Base-by-base conservation (phyloP, 37 sponge, comb jelly and placozoan species). In the Agelas oroides region DNA sequence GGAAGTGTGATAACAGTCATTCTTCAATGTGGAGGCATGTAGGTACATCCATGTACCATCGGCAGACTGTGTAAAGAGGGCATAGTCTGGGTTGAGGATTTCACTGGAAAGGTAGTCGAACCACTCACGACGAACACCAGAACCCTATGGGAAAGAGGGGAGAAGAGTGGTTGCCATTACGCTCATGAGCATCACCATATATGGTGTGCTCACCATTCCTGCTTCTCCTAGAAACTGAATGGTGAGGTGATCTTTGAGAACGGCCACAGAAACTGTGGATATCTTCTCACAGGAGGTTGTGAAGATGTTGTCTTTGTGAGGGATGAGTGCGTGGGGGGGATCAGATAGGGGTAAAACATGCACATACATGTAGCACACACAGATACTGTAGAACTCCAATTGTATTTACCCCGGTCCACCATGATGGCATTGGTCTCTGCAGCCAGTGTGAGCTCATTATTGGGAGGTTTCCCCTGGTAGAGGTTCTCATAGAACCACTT, bases 401-500 rank as follows among this genome's bases (percentile, higher is more conserved):
- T 58, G 55, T 8, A 73, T 71, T 30, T 60, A 94, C 95, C 88
- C 80, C 96, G 90, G 33, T 93, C 93, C 69, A 96, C 94, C 5
- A 69, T 64, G 36, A 96, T 84, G 19, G 75, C 79, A 20, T 67
- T 56, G 11, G 59, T 70, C 54, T 87, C 81, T 33, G 55, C 34
- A 53, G 40, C 28, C 18, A 86, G 77, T 17, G 80, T 76, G 21
- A 83, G 68, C 37, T 86, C 82, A 36, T 76, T 86, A 16, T 57
- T 56, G 19, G 91, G 86, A 5, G 87, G 70, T 15, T 78, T 82
- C 36, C 73, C 88, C 15, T 71, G 35, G 60, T 95, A 89, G 27
- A 97, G 87, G 75, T 97, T 97, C 73, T 97, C 98, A 87, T 95
- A 97, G 78, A 97, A 97, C 98, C 98, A 97, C 52, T 95, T 85